phyloP scores from a whole-genome alignment of 2,888 invertebrate genomes.

The Oeneis ivallda region DNA sequence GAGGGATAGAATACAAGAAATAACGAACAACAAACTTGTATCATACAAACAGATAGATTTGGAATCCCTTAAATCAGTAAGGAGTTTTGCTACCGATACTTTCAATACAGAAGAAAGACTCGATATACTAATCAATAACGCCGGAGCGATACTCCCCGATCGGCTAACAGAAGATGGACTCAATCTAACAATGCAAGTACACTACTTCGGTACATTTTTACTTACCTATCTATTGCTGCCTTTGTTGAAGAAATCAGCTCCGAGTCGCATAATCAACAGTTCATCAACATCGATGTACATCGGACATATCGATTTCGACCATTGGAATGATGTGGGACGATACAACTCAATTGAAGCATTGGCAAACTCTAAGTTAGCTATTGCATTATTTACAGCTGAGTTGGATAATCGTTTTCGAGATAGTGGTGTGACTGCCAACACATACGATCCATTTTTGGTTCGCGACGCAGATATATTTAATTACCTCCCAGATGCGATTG shows the following conservation, averaged over 20 bases:
- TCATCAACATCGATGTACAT: constrained; percentile 81
- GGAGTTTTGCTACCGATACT: constrained; percentile 78
- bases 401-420: constrained; percentile 78
- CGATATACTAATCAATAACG: constrained; percentile 82
- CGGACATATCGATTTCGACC: constrained; percentile 64
- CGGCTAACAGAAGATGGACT: constrained; percentile 83
- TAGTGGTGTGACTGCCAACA: constrained; percentile 84
- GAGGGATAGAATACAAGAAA: constrained; percentile 53
- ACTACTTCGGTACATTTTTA: constrained; percentile 87
- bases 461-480: constrained; percentile 59
- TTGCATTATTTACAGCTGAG: constrained; percentile 83
- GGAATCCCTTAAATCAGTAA: constrained; percentile 71
- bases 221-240: constrained; percentile 85
- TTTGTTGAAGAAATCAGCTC: constrained; percentile 75
- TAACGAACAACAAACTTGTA: constrained; percentile 60
- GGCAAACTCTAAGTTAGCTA: constrained; percentile 82
- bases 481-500: constrained; percentile 51
- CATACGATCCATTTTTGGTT: constrained; percentile 79
- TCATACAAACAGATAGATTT: constrained; percentile 65
- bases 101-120: constrained; percentile 62
- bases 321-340: constrained; percentile 65
- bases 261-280: constrained; percentile 84
- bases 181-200: constrained; percentile 85
- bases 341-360: constrained; percentile 53
- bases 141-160: constrained; percentile 73